These are phyloP conservation scores for Zeuzera pyrina DNA, from an alignment of 2,888 invertebrate genomes.

Conservation along the genomic window DNA sequence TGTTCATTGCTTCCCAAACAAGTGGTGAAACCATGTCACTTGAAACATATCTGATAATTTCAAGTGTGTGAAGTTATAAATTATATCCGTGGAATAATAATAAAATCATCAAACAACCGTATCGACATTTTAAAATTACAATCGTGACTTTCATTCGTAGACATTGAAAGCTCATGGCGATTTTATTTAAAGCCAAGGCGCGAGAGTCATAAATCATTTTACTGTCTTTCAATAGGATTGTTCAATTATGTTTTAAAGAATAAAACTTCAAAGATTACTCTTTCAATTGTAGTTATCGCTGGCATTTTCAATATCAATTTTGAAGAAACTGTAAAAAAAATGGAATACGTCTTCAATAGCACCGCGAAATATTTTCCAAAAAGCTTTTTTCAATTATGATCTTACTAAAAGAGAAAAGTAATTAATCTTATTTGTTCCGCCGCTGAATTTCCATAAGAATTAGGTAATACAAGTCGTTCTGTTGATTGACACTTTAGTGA, in stretches of 20 bases:
- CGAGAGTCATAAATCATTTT: slow-evolving; percentile 59
- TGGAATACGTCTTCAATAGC: too few relatives aligned
- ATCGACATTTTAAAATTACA: slow-evolving; percentile 66
- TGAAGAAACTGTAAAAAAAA: slow-evolving; percentile 11
- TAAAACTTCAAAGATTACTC: slow-evolving; percentile 46
- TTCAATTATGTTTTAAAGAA: slow-evolving; percentile 53
- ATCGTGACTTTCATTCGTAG: slow-evolving; percentile 66
- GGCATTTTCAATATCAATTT: slow-evolving; percentile 19
- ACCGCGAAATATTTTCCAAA: slow-evolving; percentile 13
- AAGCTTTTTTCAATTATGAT: slow-evolving; percentile 38
- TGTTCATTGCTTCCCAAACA: slow-evolving; percentile 40
- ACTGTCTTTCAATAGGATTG: slow-evolving; percentile 51
- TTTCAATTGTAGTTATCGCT: slow-evolving; percentile 45
- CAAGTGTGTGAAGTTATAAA: slow-evolving; percentile 6
- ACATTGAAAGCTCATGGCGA: slow-evolving; percentile 66
- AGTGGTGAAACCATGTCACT: slow-evolving; percentile 25
- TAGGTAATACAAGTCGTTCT: slow-evolving; percentile 47
- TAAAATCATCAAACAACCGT: slow-evolving; percentile 52
- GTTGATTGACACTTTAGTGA: slow-evolving; percentile 17
- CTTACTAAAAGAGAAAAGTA: slow-evolving; percentile 28
- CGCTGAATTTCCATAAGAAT: slow-evolving; percentile 51
- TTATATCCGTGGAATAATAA: slow-evolving; percentile 24
- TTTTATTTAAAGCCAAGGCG: slow-evolving; percentile 64
- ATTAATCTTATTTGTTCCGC: slow-evolving; percentile 55
- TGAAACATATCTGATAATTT: slow-evolving; percentile 10